phyloP scores from a whole-genome alignment of 2,888 invertebrate genomes.

The Diploptera punctata region DNA sequence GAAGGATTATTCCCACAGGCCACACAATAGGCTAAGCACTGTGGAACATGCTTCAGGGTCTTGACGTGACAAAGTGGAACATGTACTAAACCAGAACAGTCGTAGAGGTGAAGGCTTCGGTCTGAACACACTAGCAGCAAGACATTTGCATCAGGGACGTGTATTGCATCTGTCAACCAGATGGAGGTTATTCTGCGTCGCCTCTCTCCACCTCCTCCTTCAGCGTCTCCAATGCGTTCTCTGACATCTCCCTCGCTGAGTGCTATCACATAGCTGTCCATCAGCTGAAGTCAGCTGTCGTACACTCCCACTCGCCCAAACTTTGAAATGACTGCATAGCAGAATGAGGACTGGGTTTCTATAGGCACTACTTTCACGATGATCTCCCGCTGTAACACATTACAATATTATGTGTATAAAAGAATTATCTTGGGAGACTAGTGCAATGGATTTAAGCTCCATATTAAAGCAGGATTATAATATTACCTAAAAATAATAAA shows the following conservation, averaged over 20 bases:
- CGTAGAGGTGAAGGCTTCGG: slow-evolving; percentile 65
- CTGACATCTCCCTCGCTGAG: slow-evolving; percentile 12
- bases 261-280: slow-evolving; percentile 33
- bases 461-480: no score
- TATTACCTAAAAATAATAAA: no score
- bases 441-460: no score
- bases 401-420: no score
- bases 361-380: slow-evolving; percentile 64
- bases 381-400: slow-evolving; percentile 61
- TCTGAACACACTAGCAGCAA: slow-evolving; percentile 64
- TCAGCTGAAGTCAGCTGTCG: slow-evolving; percentile 60
- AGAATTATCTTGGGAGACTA: no score
- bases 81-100: slow-evolving; percentile 62
- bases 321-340: slow-evolving; percentile 64
- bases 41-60: slow-evolving; percentile 63
- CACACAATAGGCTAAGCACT: slow-evolving; percentile 58
- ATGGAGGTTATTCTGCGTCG: slow-evolving; percentile 20
- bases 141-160: slow-evolving; percentile 62
- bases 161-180: slow-evolving; percentile 70
- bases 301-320: slow-evolving; percentile 67
- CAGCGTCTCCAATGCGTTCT: slow-evolving; percentile 4
- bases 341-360: slow-evolving; percentile 64
- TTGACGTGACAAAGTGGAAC: slow-evolving; percentile 63
- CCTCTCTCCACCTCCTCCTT: not conserved
- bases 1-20: slow-evolving; percentile 48